Evolutionary conservation across 1,140 invertebrate species (phyloP).

Genomic region (Drosophila ogumai): DNA sequence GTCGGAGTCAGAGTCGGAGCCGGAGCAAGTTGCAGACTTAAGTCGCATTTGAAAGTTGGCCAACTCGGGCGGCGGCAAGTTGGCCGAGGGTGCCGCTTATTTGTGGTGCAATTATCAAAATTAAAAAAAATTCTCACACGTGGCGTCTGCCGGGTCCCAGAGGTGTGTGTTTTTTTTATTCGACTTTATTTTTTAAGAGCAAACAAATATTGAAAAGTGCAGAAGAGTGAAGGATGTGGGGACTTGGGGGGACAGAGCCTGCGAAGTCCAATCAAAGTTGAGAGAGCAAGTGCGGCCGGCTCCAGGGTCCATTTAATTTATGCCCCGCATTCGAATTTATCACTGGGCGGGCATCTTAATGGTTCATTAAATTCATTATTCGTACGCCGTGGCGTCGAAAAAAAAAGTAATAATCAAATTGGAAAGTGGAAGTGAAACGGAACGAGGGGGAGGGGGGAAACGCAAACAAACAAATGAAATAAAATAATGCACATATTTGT

Average conservation of each 20-base stretch:
- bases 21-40: constrained; percentile 59
- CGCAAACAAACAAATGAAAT: constrained; percentile 61
- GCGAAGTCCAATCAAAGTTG: constrained; percentile 55
- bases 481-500: constrained; percentile 73
- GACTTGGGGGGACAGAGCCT: background rate
- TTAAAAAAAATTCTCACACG: constrained; percentile 59
- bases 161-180: constrained; percentile 7
- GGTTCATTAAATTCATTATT: constrained; percentile 83
- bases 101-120: constrained; percentile 77
- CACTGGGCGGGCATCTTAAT: constrained; percentile 79
- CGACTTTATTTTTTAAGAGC: constrained; percentile 26
- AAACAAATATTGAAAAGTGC: constrained; percentile 38
- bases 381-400: constrained; percentile 48
- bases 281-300: constrained; percentile 15
- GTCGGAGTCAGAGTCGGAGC: background rate
- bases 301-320: constrained; percentile 70
- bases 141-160: background rate
- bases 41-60: constrained; percentile 73
- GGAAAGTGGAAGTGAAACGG: constrained; percentile 19
- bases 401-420: constrained; percentile 55
- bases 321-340: constrained; percentile 77
- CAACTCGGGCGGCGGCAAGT: constrained; percentile 44
- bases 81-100: constrained; percentile 49
- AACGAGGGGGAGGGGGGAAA: background rate
- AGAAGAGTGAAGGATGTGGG: background rate